These are phyloP conservation scores for Pseudois nayaur DNA, from an alignment of 2,113 vertebrate genomes.

Conservation along the genomic window DNA sequence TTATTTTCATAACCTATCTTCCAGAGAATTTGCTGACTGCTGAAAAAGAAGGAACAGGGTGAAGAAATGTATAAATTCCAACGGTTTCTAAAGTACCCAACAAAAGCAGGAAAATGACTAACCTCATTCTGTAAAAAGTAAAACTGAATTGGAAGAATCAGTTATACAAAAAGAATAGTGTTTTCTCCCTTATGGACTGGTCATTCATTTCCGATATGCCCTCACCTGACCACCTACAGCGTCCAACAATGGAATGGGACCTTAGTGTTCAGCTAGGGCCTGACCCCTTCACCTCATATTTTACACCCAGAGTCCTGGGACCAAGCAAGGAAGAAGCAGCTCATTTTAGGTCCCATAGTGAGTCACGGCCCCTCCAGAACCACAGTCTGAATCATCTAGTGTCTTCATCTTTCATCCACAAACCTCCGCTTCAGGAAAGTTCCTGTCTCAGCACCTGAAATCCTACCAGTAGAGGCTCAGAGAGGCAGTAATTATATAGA, in stretches of 20 bases:
- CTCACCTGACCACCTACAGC: background rate
- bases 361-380: background rate
- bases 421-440: background rate
- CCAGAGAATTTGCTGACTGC: constrained; percentile 30
- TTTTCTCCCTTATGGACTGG: background rate
- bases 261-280: background rate
- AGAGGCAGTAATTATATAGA: background rate
- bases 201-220: background rate
- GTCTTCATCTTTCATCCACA: background rate
- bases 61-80: background rate
- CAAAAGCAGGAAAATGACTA: background rate
- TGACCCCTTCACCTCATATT: background rate
- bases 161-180: background rate
- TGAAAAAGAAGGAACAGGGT: background rate
- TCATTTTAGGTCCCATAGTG: background rate
- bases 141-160: background rate
- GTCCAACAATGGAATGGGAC: background rate
- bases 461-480: background rate
- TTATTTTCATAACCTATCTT: constrained; percentile 49
- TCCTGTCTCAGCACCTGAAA: background rate
- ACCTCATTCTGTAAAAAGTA: background rate
- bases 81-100: background rate
- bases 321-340: background rate
- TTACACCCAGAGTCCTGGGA: background rate
- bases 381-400: background rate